A percentile compares a stretch with the other conserved stretches of the same genome.
Conservation (phyloP, 2,888 invertebrate genomes). For the Callyntrura guangdongensis region DNA sequence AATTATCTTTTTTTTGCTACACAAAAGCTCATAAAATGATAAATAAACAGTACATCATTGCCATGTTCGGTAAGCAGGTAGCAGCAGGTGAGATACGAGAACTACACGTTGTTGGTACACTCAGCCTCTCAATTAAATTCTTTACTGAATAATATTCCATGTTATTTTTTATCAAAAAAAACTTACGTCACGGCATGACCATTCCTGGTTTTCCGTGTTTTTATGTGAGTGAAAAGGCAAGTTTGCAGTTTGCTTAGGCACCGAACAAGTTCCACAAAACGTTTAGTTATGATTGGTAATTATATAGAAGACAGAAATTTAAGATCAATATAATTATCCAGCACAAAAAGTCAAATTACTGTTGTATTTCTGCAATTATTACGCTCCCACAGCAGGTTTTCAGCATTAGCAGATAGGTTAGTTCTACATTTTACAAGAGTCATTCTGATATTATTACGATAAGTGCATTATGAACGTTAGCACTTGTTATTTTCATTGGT, state of each 20-base stretch:
- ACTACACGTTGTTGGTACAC: neutral
- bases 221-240: too few species aligned
- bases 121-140: too few species aligned
- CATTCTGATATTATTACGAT: neutral
- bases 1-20: neutral
- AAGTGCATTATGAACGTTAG: neutral
- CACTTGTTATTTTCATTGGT: neutral
- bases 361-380: neutral
- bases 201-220: too few species aligned
- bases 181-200: too few species aligned
- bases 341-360: conserved; percentile 1
- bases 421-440: neutral
- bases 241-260: neutral
- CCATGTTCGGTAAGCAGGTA: neutral
- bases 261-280: neutral
- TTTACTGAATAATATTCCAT: too few species aligned
- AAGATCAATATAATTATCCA: neutral
- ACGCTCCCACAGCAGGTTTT: too few species aligned
- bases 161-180: too few species aligned
- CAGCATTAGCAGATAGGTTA: neutral
- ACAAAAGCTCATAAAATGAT: neutral
- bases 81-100: neutral
- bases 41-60: neutral
- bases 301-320: neutral
- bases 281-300: too few species aligned